Base-by-base conservation (phyloP, 1,140 invertebrate species). In the Trypoxylus dichotomus region DNA sequence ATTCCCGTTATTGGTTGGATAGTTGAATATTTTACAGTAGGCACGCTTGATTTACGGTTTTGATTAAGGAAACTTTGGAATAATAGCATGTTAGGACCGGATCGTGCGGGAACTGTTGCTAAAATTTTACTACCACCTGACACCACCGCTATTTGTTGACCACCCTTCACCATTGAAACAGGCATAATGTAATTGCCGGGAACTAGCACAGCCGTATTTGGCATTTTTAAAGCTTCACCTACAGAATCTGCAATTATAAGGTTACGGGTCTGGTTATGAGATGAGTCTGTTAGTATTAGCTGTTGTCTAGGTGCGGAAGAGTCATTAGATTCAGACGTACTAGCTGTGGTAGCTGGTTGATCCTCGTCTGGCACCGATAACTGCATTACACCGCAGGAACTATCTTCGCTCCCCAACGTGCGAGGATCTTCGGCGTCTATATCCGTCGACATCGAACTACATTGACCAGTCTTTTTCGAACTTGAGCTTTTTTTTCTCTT, bases 401-500 rank as follows among this genome's bases (percentile, higher is more conserved):
- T 92, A 80, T 93, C 92, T 82, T 93, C 91, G 76, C 92, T 93
- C 0, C 91, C 92, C 87, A 92, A 91, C 0, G 91, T 93, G 6
- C 91, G 84, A 5, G 90, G 87, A 81, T 93, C 92, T 6, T 93
- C 92, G 1, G 87, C 83, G 63, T 91, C 91, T 27, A 86, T 85
- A 13, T 89, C 84, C 0, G 91, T 90, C 32, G 83, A 79, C 86
- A 87, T 27, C 77, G 77, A 27, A 78, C 54, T 80, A 74, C 81
- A 78, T 77, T 88, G 85, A 78, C 89, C 83, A 84, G 89, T 90
- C 54, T 88, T 84, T 85, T 90, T 90, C 13, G 86, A 85, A 37
- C 90, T 90, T 1, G 89, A 90, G 41, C 90, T 91, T 81, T 94
- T 94, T 84, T 94, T 94, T 11, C 93, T 87, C 80, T 94, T 94